Conservation (phyloP, 2,888 invertebrate species). For the Bruchidius siliquastri region DNA sequence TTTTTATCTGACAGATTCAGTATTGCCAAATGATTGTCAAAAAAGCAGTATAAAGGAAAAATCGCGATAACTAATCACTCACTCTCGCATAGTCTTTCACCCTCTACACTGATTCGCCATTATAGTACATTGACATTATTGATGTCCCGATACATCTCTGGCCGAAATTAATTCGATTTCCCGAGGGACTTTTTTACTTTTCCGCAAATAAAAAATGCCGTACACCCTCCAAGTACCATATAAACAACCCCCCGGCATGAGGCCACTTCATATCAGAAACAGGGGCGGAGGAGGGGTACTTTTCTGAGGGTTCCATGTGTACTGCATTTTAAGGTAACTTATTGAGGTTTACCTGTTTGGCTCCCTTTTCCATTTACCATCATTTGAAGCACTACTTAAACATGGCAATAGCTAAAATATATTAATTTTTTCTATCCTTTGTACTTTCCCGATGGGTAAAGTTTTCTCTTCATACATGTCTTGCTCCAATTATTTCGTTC, state of each 20-base stretch:
- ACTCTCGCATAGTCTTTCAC: not conserved
- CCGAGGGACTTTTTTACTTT: not conserved
- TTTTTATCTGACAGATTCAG: too few relatives aligned
- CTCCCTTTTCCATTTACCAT: too few relatives aligned
- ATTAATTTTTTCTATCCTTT: too few relatives aligned
- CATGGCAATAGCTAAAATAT: too few relatives aligned
- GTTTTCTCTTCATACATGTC: too few relatives aligned
- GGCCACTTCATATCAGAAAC: not conserved
- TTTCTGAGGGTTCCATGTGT: not conserved
- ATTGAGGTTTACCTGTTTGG: too few relatives aligned
- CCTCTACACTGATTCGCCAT: not conserved
- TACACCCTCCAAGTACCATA: not conserved
- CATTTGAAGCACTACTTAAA: too few relatives aligned
- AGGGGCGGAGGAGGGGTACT: not conserved
- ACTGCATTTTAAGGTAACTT: too few relatives aligned
- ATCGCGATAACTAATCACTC: not conserved
- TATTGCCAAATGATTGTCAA: too few relatives aligned
- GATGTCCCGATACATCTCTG: not conserved
- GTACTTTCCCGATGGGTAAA: too few relatives aligned
- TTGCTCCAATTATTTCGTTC: too few relatives aligned
- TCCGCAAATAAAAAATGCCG: not conserved
- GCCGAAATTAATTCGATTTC: not conserved
- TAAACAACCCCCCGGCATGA: not conserved
- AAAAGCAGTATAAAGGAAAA: not conserved
- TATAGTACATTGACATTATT: not conserved